Conservation (phyloP, 2,888 invertebrate species). For the Caenorhabditis sp. region DNA sequence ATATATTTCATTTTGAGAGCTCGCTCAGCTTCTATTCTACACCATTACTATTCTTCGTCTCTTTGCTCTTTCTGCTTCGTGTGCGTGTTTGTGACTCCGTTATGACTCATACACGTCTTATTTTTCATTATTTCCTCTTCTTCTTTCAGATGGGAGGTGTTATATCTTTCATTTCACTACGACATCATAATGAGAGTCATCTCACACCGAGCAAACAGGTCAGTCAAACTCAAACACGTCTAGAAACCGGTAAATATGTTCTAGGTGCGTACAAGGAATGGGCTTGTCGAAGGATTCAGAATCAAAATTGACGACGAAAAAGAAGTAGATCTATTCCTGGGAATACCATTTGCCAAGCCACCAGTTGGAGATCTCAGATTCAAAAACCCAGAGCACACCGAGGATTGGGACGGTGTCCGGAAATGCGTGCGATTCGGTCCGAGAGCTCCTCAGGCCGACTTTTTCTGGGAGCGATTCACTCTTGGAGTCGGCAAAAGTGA, state of each 20-base stretch:
- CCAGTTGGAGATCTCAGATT: slow-evolving; percentile 74
- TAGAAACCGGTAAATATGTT: not conserved
- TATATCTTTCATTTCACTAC: slow-evolving; percentile 64
- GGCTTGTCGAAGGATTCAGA: slow-evolving; percentile 65
- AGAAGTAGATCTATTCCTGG: slow-evolving; percentile 69
- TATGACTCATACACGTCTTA: not conserved
- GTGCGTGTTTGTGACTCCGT: too few species aligned
- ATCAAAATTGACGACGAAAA: slow-evolving; percentile 59
- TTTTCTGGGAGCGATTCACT: slow-evolving; percentile 67
- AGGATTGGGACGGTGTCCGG: slow-evolving; percentile 68
- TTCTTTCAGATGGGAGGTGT: slow-evolving; percentile 68
- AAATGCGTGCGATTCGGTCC: slow-evolving; percentile 62
- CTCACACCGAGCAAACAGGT: slow-evolving; percentile 58
- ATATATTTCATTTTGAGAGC: slow-evolving; percentile 53
- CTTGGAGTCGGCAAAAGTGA: slow-evolving; percentile 69
- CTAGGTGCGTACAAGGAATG: slow-evolving; percentile 64
- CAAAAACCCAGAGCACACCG: slow-evolving; percentile 68
- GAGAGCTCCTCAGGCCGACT: slow-evolving; percentile 71
- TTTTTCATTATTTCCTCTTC: not conserved
- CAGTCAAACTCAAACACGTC: not conserved
- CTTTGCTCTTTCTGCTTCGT: slow-evolving; percentile 20
- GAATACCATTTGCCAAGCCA: slow-evolving; percentile 75
- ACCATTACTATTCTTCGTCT: slow-evolving; percentile 26
- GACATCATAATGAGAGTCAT: slow-evolving; percentile 51
- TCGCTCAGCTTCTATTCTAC: slow-evolving; percentile 20